Conservation (phyloP, 2,888 invertebrate species). For the Lepidocyrtinus sp. region DNA sequence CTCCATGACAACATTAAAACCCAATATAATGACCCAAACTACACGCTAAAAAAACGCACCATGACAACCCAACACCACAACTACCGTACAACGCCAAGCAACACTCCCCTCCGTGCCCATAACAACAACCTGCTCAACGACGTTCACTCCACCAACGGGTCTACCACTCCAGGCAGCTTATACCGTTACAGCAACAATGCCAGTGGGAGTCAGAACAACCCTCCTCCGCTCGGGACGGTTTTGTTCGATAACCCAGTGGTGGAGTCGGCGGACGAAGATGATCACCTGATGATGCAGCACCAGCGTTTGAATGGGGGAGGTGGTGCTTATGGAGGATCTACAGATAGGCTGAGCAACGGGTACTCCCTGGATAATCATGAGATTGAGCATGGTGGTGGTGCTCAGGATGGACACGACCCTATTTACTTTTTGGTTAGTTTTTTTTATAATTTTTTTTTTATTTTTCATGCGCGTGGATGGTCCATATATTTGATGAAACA, state of each 20-base stretch:
- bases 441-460: constrained; percentile 12
- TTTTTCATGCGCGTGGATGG: no score
- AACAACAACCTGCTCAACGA: background rate
- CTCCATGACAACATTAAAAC: no score
- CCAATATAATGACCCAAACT: no score
- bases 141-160: no score
- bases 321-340: background rate
- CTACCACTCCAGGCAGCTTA: no score
- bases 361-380: background rate
- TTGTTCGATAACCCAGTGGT: constrained; percentile 26
- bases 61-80: background rate
- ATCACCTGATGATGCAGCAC: constrained; percentile 5
- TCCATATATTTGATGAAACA: no score
- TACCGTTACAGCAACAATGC: background rate
- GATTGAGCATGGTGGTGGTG: no score
- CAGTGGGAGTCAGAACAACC: background rate
- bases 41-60: background rate
- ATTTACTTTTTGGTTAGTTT: constrained; percentile 42
- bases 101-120: background rate
- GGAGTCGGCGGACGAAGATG: constrained; percentile 19
- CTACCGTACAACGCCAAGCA: background rate
- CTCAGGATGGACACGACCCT: background rate
- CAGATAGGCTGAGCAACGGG: background rate
- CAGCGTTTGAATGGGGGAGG: background rate
- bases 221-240: constrained; percentile 22